Conservation (phyloP, 2,888 invertebrate genomes). For the Lissocephala sabroskyi region DNA sequence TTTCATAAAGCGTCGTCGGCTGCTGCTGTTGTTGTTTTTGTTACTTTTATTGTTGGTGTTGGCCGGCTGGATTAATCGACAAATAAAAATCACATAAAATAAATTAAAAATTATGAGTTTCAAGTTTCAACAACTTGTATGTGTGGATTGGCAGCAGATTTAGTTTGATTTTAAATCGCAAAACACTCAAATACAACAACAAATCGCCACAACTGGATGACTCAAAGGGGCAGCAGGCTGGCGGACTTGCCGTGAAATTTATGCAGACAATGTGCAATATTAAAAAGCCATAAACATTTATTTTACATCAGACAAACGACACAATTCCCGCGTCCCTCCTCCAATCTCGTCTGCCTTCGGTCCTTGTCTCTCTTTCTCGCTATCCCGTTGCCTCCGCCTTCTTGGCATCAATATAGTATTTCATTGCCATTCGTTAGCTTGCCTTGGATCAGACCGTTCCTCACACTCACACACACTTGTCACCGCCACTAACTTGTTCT, state of each 20-base stretch:
- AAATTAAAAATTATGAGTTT: conserved; percentile 68
- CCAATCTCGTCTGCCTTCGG: too few species aligned
- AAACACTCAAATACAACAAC: conserved; percentile 26
- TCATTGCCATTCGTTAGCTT: too few species aligned
- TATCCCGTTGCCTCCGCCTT: too few species aligned
- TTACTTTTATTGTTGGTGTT: conserved; percentile 28
- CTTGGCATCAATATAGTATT: too few species aligned
- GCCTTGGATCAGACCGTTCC: too few species aligned
- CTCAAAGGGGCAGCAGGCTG: too few species aligned
- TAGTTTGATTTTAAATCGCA: conserved; percentile 59
- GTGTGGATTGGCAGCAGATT: conserved; percentile 56
- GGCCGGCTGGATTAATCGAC: conserved; percentile 62
- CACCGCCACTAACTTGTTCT: neutral
- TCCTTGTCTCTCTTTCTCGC: too few species aligned
- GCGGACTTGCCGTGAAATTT: conserved; percentile 43
- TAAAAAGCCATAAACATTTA: conserved; percentile 65
- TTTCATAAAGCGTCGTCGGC: conserved; percentile 60
- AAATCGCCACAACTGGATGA: neutral
- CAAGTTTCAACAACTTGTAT: conserved; percentile 56
- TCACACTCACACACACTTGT: conserved; percentile 26
- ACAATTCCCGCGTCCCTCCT: conserved; percentile 28
- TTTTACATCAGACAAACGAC: conserved; percentile 57
- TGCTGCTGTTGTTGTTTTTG: conserved; percentile 27
- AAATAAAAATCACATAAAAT: conserved; percentile 69
- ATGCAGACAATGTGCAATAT: conserved; percentile 67